phyloP scores from a whole-genome alignment of 2,113 vertebrate genomes.

The Cricetomys ansorgei region DNA sequence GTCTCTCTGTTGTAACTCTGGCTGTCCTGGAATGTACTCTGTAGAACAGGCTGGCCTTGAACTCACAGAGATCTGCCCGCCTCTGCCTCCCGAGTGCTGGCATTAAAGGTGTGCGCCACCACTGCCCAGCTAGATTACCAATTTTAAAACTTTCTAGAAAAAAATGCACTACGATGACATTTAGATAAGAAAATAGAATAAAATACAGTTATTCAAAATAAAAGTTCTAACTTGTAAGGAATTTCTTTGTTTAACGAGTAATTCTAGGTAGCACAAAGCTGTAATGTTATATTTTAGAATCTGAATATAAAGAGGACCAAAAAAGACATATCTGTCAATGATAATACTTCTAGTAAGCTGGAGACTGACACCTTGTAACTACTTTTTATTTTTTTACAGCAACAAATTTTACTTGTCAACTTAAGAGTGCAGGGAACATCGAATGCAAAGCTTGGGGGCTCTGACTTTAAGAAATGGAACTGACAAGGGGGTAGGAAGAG shows the following conservation, averaged over 20 bases:
- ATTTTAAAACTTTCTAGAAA: not conserved
- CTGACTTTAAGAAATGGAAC: not conserved
- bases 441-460: not conserved
- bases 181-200: not conserved
- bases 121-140: too few species aligned
- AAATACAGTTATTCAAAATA: slow-evolving; percentile 13
- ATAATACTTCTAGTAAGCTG: not conserved
- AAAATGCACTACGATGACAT: not conserved
- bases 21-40: too few species aligned
- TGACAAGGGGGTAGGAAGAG: not conserved
- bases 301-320: not conserved
- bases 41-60: too few species aligned
- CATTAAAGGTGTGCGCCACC: too few species aligned
- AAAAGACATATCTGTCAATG: not conserved
- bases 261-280: not conserved
- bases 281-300: not conserved
- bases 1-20: too few species aligned
- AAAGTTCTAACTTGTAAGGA: not conserved
- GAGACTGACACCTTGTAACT: not conserved
- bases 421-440: not conserved
- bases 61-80: too few species aligned
- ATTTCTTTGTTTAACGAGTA: not conserved
- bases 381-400: not conserved
- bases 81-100: too few species aligned
- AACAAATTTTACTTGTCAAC: slow-evolving; percentile 4